phyloP scores from a whole-genome alignment of 2,888 invertebrate genomes.

The Litoditis marina region DNA sequence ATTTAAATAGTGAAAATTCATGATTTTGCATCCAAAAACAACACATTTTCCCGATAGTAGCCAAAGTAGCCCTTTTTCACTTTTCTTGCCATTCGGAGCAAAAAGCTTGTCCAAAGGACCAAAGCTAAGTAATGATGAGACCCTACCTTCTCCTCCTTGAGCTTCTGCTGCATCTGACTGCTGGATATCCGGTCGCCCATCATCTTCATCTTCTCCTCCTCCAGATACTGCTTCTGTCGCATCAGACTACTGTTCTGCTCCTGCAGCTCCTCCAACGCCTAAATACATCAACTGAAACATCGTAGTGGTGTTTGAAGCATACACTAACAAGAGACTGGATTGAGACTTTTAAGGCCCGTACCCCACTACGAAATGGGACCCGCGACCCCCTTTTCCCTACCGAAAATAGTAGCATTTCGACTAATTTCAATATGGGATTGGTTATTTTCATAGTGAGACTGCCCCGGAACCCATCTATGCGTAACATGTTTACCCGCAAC shows the following conservation, averaged over 20 bases:
- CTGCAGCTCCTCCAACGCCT: slow-evolving; percentile 96
- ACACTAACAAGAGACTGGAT: slow-evolving; percentile 91
- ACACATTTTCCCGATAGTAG: not conserved
- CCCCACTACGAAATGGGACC: no score
- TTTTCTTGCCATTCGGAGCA: not conserved
- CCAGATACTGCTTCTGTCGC: slow-evolving; percentile 89
- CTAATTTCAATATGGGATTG: no score
- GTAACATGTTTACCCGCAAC: no score
- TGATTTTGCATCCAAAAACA: not conserved
- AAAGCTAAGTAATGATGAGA: no score
- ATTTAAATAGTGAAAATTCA: not conserved
- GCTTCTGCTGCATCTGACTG: slow-evolving; percentile 14
- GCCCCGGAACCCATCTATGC: no score
- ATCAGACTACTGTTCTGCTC: slow-evolving; percentile 92
- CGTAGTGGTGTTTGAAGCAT: slow-evolving; percentile 65
- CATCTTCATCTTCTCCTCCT: slow-evolving; percentile 73
- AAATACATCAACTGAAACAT: not conserved
- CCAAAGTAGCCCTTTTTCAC: not conserved
- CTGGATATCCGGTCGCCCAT: slow-evolving; percentile 93
- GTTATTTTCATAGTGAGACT: no score
- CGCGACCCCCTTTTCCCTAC: no score
- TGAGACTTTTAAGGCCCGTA: no score
- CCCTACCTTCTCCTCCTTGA: slow-evolving; percentile 66
- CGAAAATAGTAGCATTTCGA: no score
- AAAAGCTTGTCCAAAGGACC: slow-evolving; percentile 7